Evolutionary conservation across 2,888 invertebrate species (phyloP).

Genomic region (Mechanitis mazaeus): DNA sequence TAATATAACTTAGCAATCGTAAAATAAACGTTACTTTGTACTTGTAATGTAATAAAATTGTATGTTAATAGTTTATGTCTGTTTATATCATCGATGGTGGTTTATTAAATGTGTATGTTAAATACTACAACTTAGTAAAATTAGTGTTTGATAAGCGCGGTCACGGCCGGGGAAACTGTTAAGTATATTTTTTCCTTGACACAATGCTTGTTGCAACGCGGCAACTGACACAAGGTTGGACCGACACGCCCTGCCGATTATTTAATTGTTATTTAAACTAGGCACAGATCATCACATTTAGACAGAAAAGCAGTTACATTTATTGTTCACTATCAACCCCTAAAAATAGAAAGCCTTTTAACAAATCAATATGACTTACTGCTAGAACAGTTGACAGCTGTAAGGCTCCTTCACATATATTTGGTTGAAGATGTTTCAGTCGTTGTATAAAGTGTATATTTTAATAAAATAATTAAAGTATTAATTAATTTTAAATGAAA

Average conservation of each 20-base stretch:
- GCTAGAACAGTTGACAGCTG: too few relatives aligned
- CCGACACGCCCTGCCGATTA: constrained; percentile 74
- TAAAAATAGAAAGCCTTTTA: too few relatives aligned
- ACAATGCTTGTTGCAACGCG: constrained; percentile 72
- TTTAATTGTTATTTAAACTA: constrained; percentile 73
- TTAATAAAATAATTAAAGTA: background rate
- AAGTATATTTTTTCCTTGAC: constrained; percentile 74
- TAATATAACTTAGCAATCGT: too few relatives aligned
- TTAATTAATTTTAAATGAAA: background rate
- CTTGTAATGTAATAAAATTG: too few relatives aligned
- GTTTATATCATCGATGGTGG: too few relatives aligned
- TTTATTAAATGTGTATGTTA: background rate
- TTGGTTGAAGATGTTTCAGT: too few relatives aligned
- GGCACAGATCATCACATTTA: constrained; percentile 37
- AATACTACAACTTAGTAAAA: constrained; percentile 23
- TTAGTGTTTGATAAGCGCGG: constrained; percentile 24
- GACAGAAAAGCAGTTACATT: background rate
- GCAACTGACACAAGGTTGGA: constrained; percentile 70
- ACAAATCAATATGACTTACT: too few relatives aligned
- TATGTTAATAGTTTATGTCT: too few relatives aligned
- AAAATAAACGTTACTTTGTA: too few relatives aligned
- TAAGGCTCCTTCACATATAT: too few relatives aligned
- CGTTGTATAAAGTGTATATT: too few relatives aligned
- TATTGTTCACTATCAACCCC: too few relatives aligned
- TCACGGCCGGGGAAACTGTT: constrained; percentile 72